Conservation (phyloP, 2,797 vertebrate genomes). For the Eremophila alpestris region DNA sequence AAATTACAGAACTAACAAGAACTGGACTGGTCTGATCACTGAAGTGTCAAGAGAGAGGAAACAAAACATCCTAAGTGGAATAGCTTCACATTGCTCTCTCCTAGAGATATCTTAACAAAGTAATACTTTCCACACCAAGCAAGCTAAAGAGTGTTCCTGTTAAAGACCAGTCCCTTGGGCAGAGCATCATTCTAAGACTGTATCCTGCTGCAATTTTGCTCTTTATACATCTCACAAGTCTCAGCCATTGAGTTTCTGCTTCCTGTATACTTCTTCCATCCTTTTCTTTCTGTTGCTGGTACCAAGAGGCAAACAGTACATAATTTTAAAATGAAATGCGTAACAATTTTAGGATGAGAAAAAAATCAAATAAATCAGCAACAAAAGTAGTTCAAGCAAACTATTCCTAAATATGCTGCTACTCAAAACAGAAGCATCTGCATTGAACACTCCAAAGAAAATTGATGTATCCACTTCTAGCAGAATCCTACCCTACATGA, state of each 20-base stretch:
- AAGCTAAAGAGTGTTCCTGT: neutral
- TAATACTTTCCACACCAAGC: neutral
- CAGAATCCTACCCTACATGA: neutral
- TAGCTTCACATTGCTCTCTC: rapidly evolving
- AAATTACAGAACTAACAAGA: neutral
- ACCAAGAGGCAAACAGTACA: neutral
- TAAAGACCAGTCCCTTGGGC: neutral
- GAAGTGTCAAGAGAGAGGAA: neutral
- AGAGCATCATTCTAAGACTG: neutral
- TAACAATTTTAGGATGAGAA: neutral
- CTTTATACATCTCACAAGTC: neutral
- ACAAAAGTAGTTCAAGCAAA: neutral
- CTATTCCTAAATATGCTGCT: neutral
- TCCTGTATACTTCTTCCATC: neutral
- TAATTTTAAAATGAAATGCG: neutral
- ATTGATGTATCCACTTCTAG: neutral
- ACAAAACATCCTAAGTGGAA: neutral
- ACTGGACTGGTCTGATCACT: neutral
- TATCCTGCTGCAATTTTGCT: neutral
- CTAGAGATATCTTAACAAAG: neutral
- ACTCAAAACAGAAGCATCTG: neutral
- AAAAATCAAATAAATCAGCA: neutral
- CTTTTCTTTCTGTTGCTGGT: neutral
- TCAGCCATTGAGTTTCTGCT: neutral
- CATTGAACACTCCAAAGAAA: neutral